Conservation (phyloP, 2,797 vertebrate genomes). For the Coregonus ussuriensis region DNA sequence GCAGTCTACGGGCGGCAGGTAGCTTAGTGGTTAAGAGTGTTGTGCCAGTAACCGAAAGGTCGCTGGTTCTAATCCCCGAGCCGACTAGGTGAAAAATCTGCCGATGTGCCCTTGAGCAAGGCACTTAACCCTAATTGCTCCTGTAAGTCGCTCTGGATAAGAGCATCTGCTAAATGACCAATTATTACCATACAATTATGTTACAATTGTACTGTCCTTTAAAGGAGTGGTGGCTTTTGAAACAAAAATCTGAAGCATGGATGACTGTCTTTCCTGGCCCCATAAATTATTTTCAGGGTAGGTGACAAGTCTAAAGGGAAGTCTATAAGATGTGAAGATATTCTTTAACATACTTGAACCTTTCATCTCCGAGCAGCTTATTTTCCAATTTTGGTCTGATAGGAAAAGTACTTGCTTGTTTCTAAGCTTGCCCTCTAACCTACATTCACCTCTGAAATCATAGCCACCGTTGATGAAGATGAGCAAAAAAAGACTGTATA, state of each 20-base stretch:
- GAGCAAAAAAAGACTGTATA: too few species aligned
- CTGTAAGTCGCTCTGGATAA: too few species aligned
- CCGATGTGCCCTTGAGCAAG: too few species aligned
- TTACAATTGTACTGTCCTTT: constrained; percentile 4
- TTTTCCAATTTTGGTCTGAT: constrained; percentile 24
- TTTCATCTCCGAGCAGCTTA: neutral
- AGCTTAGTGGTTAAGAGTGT: too few species aligned
- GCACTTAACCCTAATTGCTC: too few species aligned
- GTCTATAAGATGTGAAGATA: neutral
- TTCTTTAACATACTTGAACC: neutral
- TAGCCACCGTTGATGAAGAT: too few species aligned
- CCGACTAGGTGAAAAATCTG: too few species aligned
- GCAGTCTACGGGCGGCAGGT: too few species aligned
- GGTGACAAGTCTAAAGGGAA: neutral
- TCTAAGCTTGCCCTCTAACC: constrained; percentile 50
- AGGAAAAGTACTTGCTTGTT: constrained; percentile 40
- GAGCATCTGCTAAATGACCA: too few species aligned
- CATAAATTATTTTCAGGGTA: neutral
- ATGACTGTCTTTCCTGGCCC: neutral
- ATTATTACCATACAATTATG: constrained; percentile 12
- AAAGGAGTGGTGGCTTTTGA: neutral
- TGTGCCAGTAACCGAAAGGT: too few species aligned
- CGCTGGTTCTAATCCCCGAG: too few species aligned
- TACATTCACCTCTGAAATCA: constrained; percentile 4
- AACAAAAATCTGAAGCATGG: neutral